Evolutionary conservation across 2,797 vertebrate genomes (phyloP).

Genomic region (Thalassophryne amazonica): DNA sequence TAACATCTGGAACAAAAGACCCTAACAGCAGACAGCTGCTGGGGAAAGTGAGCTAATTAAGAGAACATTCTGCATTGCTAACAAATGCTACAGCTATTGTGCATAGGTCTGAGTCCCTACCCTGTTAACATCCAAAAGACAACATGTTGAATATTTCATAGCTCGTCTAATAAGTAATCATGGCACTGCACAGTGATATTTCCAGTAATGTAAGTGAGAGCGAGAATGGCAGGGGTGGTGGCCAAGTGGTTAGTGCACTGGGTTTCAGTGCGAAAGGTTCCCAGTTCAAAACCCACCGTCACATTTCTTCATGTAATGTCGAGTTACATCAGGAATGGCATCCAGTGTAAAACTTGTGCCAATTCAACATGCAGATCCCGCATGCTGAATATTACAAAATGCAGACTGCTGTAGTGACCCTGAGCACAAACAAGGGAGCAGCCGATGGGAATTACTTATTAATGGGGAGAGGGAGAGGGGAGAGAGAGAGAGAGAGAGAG

Average conservation of each 20-base stretch:
- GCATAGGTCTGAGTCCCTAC: constrained; percentile 49
- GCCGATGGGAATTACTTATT: too few species aligned
- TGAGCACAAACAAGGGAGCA: too few species aligned
- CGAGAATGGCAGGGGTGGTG: too few species aligned
- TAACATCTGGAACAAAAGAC: constrained; percentile 81
- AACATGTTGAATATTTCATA: constrained; percentile 71
- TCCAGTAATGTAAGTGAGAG: constrained; percentile 20
- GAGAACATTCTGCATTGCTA: constrained; percentile 62
- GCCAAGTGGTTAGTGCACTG: too few species aligned
- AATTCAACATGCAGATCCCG: too few species aligned
- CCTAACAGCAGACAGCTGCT: constrained; percentile 82
- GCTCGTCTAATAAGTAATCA: constrained; percentile 57
- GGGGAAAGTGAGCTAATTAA: constrained; percentile 76
- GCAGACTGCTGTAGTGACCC: too few species aligned
- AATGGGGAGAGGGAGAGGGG: not conserved
- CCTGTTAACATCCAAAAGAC: constrained; percentile 62
- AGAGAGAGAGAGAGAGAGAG: constrained; percentile 19
- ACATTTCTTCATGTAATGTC: too few species aligned
- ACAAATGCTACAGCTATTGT: constrained; percentile 62
- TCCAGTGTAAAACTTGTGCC: too few species aligned
- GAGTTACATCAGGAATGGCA: too few species aligned
- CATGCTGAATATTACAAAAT: too few species aligned
- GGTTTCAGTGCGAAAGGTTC: too few species aligned
- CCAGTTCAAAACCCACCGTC: too few species aligned
- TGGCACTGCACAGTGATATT: constrained; percentile 40